Percentiles rank a stretch among this genome's conserved stretches.
phyloP scores from a whole-genome alignment of 2,113 vertebrate species.

The Columba livia region DNA sequence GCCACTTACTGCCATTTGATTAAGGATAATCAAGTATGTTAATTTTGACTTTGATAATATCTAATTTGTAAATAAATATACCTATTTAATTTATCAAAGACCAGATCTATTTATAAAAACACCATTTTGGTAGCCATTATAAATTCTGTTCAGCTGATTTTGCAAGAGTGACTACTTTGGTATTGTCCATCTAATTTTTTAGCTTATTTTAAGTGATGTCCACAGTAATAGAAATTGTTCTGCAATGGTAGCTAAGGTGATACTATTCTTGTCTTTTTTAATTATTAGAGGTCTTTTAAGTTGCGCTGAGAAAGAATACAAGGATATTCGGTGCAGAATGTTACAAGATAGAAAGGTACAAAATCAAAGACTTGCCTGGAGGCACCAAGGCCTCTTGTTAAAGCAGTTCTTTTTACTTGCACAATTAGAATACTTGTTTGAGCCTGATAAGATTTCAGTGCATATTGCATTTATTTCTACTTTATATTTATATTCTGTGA shows the following conservation, averaged over 20 bases:
- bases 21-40: background rate
- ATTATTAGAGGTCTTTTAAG: conserved; percentile 61
- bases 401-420: conserved; percentile 34
- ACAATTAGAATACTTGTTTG: conserved; percentile 61
- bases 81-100: background rate
- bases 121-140: background rate
- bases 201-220: background rate
- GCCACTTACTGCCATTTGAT: background rate
- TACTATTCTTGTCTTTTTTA: conserved; percentile 35
- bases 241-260: conserved; percentile 15
- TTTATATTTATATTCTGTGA: conserved; percentile 60
- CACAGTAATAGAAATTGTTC: background rate
- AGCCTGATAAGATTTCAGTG: conserved; percentile 49
- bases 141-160: background rate
- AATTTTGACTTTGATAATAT: background rate
- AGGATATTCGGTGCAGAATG: conserved; percentile 37
- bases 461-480: conserved; percentile 47
- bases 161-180: background rate
- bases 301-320: conserved; percentile 47
- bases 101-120: background rate
- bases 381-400: conserved; percentile 56
- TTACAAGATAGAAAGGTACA: conserved; percentile 49
- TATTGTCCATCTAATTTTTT: background rate
- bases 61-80: background rate
- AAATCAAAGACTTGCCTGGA: conserved; percentile 70